Evolutionary conservation across 2,113 vertebrate genomes (phyloP).

Genomic region (Sturnira hondurensis): DNA sequence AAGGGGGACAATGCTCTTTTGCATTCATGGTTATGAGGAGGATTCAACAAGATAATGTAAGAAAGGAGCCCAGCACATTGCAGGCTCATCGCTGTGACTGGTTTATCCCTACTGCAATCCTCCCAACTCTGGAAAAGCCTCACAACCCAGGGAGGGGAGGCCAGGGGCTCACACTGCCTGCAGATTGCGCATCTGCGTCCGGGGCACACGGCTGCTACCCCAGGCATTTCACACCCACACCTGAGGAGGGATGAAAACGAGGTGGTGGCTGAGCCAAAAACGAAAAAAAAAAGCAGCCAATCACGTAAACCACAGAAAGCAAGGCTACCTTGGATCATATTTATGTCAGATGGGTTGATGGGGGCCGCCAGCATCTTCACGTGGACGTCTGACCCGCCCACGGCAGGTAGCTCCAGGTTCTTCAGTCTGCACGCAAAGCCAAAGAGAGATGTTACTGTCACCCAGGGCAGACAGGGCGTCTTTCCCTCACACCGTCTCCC

Average conservation of each 20-base stretch:
- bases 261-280: constrained; percentile 8
- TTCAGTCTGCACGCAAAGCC: constrained; percentile 83
- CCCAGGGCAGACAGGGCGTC: background rate
- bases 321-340: constrained; percentile 94
- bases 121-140: constrained; percentile 19
- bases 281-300: background rate
- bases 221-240: constrained; percentile 12
- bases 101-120: background rate
- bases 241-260: constrained; percentile 10
- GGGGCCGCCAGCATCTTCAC: constrained; percentile 94
- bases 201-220: constrained; percentile 37
- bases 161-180: background rate
- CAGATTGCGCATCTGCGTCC: background rate
- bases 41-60: background rate
- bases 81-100: background rate
- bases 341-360: constrained; percentile 95
- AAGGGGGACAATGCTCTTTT: background rate
- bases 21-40: background rate
- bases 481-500: constrained; percentile 44
- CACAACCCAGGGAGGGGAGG: background rate
- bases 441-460: constrained; percentile 36
- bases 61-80: background rate
- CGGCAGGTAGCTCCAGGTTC: constrained; percentile 76
- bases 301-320: constrained; percentile 20
- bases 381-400: constrained; percentile 82